Evolutionary conservation across 1,140 invertebrate genomes (phyloP).

Genomic region (Scylla paramamosain): DNA sequence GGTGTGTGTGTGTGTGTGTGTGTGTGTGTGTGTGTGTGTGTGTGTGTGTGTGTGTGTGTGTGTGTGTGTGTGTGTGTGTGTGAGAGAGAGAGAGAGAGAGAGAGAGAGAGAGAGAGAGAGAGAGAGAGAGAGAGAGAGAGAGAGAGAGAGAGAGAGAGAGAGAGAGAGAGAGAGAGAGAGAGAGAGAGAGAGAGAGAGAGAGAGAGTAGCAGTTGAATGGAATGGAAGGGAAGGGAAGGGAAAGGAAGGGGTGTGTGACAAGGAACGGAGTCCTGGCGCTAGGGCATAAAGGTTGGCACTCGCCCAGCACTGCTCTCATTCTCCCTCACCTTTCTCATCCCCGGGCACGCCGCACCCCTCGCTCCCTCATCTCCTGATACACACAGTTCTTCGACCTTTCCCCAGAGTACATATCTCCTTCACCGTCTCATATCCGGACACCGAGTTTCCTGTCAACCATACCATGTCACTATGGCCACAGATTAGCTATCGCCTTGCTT

Average conservation of each 20-base stretch:
- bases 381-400: no score
- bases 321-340: neutral
- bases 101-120: no score
- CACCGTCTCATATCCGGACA: neutral
- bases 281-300: slow-evolving; percentile 29
- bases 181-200: no score
- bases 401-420: neutral
- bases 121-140: no score
- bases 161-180: no score
- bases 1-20: slow-evolving; percentile 52
- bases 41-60: slow-evolving; percentile 45
- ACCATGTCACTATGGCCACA: neutral
- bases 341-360: neutral
- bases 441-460: neutral
- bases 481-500: no score
- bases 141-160: no score
- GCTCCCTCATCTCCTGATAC: neutral
- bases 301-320: slow-evolving; percentile 15
- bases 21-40: slow-evolving; percentile 44
- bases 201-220: no score
- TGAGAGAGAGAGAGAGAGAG: neutral
- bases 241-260: neutral
- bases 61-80: slow-evolving; percentile 34
- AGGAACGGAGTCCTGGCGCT: neutral
- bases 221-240: neutral